Evolutionary conservation across 2,888 invertebrate genomes (phyloP), one percentile per base, ranked within the genome.

Genomic region (Hemithea aestivaria): DNA sequence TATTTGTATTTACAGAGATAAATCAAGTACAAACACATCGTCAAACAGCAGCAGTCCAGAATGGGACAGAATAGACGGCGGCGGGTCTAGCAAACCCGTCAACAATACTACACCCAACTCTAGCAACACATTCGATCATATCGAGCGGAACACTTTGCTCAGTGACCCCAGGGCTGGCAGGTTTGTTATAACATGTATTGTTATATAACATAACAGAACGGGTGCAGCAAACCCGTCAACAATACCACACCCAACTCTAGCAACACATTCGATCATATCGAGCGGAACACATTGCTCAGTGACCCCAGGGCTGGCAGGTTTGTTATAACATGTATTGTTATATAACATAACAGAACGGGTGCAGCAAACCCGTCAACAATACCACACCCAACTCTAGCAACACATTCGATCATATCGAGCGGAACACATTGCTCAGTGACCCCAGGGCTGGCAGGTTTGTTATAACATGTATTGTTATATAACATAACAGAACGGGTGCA

Each of bases 361-460:
- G 58, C 20, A 73, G 74, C 58, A 68, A 62, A 50, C 46, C 64
- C 2, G 20, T 43, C 6, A 25, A 35, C 45, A 40, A 47, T 34
- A 38, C 41, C 40, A 35, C 52, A 9, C 12, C 45, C 21, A 35
- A 36, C 41, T 51, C 58, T 35, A 39, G 57, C 24, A 74, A 65
- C 58, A 81, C 82, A 1, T 92, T 93, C 70, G 93, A 93, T 78
- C 90, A 91, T 45, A 88, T 93, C 9, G 92, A 92, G 66, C 81
- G 93, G 40, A 88, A 89, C 52, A 87, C 89, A 1, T 88, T 92
- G 55, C 78, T 93, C 35, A 88, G 89, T 25, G 93, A 93, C 65
- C 91, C 92, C 39, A 80, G 93, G 36, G 92, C 91, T 7, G 90
- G 89, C 55, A 87, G 85, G 87, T 84, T 35, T 2, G 37, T 30